Evolutionary conservation across 1,140 invertebrate species (phyloP), one percentile per base, ranked within the genome.

Genomic region (Drusus annulatus): DNA sequence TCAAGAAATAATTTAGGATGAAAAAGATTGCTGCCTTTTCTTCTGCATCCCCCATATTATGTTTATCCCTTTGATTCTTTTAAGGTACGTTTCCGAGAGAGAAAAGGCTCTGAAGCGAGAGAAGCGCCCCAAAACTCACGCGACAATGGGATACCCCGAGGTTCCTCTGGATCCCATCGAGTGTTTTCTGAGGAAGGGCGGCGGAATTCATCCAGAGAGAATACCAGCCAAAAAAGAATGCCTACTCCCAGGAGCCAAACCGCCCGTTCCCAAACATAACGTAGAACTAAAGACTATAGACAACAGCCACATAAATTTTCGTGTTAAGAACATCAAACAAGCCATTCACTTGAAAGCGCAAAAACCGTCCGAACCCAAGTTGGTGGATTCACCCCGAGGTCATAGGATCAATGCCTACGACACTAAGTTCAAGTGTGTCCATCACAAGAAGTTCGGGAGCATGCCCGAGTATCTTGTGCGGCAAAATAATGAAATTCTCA

Each of bases 401-500:
- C 81, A 82, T 31, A 80, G 45, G 19, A 76, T 56, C 17, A 16
- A 65, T 23, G 36, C 56, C 13, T 21, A 76, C 17, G 36, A 65
- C 17, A 28, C 21, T 8, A 79, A 76, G 36, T 51, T 79, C 13
- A 75, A 75, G 19, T 51, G 60, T 58, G 52, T 81, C 10, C 73
- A 56, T 68, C 23, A 45, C n/a, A 76, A 75, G n/a, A 71, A 80
- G 16, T 80, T 73, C 58, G 81, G 81, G n/a, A 28, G 7, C 6
- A 17, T 80, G 15, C 81, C 81, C 3, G 51, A 73, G 15, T 82
- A 82, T 80, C 25, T 82, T 10, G 36, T 73, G 4, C 80, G 78
- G 74, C 50, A 75, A n/a, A 79, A 71, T 5, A 28, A 80, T 19
- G 63, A 76, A 23, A 82, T 80, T 10, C 17, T 50, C 13, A 74